Evolutionary conservation across 2,888 invertebrate genomes (phyloP).

Genomic region (Aphrophora alni): DNA sequence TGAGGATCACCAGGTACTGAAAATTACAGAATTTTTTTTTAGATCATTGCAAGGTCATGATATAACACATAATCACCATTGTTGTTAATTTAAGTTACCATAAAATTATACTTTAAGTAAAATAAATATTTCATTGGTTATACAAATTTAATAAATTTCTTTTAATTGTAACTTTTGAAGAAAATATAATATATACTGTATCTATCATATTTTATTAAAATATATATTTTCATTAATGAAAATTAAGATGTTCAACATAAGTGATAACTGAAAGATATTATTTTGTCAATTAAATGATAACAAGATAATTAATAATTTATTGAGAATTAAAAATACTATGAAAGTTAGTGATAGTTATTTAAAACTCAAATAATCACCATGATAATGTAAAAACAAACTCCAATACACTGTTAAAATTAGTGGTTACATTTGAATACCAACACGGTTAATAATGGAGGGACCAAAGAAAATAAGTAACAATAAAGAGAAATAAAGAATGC

Average conservation of each 20-base stretch:
- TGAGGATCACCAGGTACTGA: constrained; percentile 98
- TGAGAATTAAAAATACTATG: neutral
- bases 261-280: neutral
- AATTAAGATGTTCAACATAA: neutral
- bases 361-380: neutral
- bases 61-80: too few species aligned
- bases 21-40: constrained; percentile 54
- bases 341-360: neutral
- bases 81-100: constrained; percentile 41
- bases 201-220: too few species aligned
- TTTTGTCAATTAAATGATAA: too few species aligned
- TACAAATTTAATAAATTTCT: neutral
- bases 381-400: neutral
- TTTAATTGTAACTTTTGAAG: neutral
- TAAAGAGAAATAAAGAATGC: constrained; percentile 23
- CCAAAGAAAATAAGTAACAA: constrained; percentile 27
- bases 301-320: neutral
- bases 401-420: neutral
- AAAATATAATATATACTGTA: too few species aligned
- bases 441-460: constrained; percentile 30
- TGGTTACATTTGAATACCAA: constrained; percentile 49
- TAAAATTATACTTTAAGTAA: neutral
- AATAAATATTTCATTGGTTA: neutral
- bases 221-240: neutral
- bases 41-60: neutral